Evolutionary conservation across 2,797 vertebrate species (phyloP).

Genomic region (Lepus oiostolus): DNA sequence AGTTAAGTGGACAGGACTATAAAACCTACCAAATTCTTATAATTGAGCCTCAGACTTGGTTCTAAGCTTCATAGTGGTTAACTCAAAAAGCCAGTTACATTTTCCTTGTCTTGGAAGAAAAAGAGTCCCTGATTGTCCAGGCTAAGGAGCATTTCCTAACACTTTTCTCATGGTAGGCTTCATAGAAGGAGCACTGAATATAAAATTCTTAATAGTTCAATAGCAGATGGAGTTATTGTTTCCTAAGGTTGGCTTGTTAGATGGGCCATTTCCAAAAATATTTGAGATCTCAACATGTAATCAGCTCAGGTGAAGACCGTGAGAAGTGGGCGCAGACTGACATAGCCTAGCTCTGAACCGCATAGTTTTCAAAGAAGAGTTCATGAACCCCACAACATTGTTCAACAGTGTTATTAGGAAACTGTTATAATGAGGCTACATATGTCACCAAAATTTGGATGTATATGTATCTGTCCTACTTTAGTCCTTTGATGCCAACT

Average conservation of each 20-base stretch:
- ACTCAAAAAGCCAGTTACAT: neutral
- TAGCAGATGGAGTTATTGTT: slow-evolving; percentile 10
- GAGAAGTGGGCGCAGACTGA: neutral
- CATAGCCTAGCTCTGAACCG: neutral
- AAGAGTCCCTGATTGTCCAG: neutral
- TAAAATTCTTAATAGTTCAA: slow-evolving; percentile 25
- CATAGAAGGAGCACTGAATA: neutral
- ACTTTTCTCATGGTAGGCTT: neutral
- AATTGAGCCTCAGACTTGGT: neutral
- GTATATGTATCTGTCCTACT: neutral
- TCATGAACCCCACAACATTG: neutral
- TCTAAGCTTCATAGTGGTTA: neutral
- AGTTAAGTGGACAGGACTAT: neutral
- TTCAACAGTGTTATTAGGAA: neutral
- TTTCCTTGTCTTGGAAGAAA: slow-evolving; percentile 51
- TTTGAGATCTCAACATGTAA: neutral
- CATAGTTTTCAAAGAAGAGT: slow-evolving; percentile 9
- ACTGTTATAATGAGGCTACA: slow-evolving; percentile 6
- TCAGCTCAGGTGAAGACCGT: neutral
- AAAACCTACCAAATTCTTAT: neutral
- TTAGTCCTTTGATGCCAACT: neutral
- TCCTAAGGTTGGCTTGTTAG: neutral
- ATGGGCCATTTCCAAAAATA: neutral
- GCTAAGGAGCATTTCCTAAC: neutral
- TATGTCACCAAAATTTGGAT: neutral